These are phyloP conservation scores for Premnoplex brunnescens DNA, from an alignment of 2,797 vertebrate species.

Conservation along the genomic window DNA sequence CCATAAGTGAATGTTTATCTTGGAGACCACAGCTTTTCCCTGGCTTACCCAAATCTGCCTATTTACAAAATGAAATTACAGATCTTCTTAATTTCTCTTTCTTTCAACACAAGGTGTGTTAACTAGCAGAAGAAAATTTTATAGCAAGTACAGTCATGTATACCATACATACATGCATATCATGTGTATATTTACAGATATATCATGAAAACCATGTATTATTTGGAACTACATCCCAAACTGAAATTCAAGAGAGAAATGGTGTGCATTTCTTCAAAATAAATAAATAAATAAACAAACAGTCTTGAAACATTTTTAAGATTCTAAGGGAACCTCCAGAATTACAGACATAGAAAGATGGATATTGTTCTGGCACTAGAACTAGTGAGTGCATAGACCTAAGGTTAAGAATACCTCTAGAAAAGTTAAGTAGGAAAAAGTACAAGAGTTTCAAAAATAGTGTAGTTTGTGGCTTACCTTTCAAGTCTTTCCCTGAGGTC, in stretches of 20 bases:
- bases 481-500: neutral
- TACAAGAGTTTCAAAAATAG: neutral
- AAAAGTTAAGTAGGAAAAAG: neutral
- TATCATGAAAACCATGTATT: neutral
- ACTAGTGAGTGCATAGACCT: neutral
- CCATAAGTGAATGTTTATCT: neutral
- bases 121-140: neutral
- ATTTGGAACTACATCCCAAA: neutral
- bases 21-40: neutral
- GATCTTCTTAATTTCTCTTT: neutral
- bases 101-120: neutral
- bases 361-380: neutral
- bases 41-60: neutral
- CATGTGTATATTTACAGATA: neutral
- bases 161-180: neutral
- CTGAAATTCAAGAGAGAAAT: neutral
- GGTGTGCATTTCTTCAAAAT: neutral
- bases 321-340: neutral
- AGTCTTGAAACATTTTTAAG: neutral
- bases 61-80: neutral
- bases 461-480: neutral
- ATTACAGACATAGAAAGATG: neutral
- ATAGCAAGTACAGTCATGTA: too few relatives aligned
- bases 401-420: neutral
- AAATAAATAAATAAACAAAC: too few relatives aligned